Evolutionary conservation across 2,113 vertebrate genomes (phyloP), one percentile per base, ranked within the genome.

Genomic region (Phyllostomus hastatus): DNA sequence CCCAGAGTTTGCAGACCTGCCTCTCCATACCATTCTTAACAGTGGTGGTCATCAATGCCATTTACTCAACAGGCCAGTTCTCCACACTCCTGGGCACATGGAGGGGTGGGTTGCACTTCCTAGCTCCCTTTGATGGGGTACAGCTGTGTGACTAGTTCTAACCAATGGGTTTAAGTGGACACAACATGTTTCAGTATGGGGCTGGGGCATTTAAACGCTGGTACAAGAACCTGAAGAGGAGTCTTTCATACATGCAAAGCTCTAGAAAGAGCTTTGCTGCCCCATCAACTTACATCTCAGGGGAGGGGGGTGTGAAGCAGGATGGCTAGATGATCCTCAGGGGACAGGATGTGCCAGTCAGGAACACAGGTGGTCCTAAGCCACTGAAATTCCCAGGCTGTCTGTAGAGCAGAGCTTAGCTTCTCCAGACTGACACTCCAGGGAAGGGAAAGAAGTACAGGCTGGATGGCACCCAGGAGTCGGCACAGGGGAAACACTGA

Each of bases 251-350:
- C 14, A 48, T 2, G 6, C 7, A 33, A n/a, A 8, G 20, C 16
- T 91, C 48, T 24, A 59, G n/a, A 90, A 59, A 69, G 48, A 41
- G 38, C 38, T 41, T 35, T 59, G n/a, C 28, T 33, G 64, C 4
- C 43, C 43, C n/a, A 2, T 9, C 12, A 24, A 12, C 20, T 61
- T 69, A 24, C 28, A 15, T n/a, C 24, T 86, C 15, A 70, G 26
- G 6, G 26, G 12, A 54, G 7, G 12, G 46, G 50, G 4, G 12
- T 24, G 19, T 41, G 26, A 28, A 67, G 38, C 15, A 41, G 48
- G 15, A 10, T 17, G 20, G 33, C 5, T 54, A 8, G 20, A 33
- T 11, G 24, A 26, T 8, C 38, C 54, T 12, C 0, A 0, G 2
- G 6, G 16, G 38, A 28, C 48, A 14, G 10, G 16, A 11, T 7